These are phyloP conservation scores for Mus spretus DNA, from an alignment of 2,797 vertebrate species.

Conservation along the genomic window DNA sequence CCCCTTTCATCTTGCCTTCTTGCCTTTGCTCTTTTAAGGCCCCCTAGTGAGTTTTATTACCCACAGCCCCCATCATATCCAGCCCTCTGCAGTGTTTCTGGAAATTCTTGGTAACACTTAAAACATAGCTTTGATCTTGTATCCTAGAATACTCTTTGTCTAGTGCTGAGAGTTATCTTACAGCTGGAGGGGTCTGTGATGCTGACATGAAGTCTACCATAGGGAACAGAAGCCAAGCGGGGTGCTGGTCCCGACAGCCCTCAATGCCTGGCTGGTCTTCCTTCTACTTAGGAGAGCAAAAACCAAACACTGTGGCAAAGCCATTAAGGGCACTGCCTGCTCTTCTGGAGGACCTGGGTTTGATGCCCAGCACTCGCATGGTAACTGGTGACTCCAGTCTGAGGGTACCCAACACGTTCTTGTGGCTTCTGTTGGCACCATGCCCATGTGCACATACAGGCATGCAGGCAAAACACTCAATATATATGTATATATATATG, in stretches of 20 bases:
- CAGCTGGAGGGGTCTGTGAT: not conserved
- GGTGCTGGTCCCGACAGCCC: not conserved
- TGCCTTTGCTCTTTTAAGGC: not conserved
- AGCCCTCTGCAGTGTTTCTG: slow-evolving; percentile 1
- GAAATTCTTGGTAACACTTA: slow-evolving; percentile 37
- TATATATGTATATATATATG: not conserved
- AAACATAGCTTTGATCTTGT: slow-evolving; percentile 40
- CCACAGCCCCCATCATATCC: not conserved
- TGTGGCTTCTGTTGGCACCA: too few relatives aligned
- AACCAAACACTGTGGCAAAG: not conserved
- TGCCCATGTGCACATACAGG: too few relatives aligned
- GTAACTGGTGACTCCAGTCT: not conserved
- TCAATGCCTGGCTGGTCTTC: not conserved
- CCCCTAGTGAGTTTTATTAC: not conserved
- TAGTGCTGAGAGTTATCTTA: not conserved
- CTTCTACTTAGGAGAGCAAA: not conserved
- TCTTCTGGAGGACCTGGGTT: not conserved
- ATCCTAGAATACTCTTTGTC: not conserved
- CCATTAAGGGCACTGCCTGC: too few relatives aligned
- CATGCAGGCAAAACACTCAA: not conserved
- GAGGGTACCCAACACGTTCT: not conserved
- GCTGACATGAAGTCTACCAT: not conserved
- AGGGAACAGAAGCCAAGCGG: not conserved
- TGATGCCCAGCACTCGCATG: not conserved
- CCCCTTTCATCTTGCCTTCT: not conserved